A percentile compares a stretch with the other conserved stretches of the same genome.
Conservation (phyloP, 1,140 invertebrate genomes). For the Trypoxylus dichotomus region DNA sequence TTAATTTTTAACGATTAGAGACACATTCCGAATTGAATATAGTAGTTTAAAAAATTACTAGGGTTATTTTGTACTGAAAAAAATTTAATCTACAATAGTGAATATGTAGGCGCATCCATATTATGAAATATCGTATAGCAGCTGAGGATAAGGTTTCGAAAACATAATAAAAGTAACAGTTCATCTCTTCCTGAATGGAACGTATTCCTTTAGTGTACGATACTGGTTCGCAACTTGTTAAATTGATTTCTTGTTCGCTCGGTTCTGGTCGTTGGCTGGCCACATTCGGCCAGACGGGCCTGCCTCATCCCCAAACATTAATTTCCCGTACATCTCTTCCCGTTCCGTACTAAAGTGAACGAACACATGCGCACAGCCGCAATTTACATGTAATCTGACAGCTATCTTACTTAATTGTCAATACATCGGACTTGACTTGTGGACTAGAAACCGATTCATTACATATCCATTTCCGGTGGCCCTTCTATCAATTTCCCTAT, state of each 20-base stretch:
- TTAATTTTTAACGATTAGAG: too few relatives aligned
- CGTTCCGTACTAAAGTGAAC: slow-evolving; percentile 41
- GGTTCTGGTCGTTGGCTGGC: slow-evolving; percentile 36
- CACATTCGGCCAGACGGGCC: slow-evolving; percentile 37
- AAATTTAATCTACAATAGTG: too few relatives aligned
- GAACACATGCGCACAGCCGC: slow-evolving; percentile 44
- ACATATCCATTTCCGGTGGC: slow-evolving; percentile 30
- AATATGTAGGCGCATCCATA: not conserved
- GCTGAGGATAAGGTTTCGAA: not conserved
- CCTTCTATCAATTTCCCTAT: not conserved
- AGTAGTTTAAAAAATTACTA: too few relatives aligned
- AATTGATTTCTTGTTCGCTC: slow-evolving; percentile 49
- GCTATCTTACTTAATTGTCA: slow-evolving; percentile 44
- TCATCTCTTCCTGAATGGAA: slow-evolving; percentile 4
- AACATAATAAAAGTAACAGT: slow-evolving; percentile 20
- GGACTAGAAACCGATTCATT: slow-evolving; percentile 37
- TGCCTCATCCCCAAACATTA: slow-evolving; percentile 44
- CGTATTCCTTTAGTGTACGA: slow-evolving; percentile 8
- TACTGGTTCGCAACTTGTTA: slow-evolving; percentile 36
- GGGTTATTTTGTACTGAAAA: too few relatives aligned
- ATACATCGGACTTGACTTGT: slow-evolving; percentile 35
- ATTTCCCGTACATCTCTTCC: slow-evolving; percentile 51
- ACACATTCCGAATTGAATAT: too few relatives aligned
- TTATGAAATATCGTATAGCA: not conserved
- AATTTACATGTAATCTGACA: slow-evolving; percentile 44